Base-by-base conservation (phyloP, 1,140 invertebrate genomes). In the Anastrepha ludens region DNA sequence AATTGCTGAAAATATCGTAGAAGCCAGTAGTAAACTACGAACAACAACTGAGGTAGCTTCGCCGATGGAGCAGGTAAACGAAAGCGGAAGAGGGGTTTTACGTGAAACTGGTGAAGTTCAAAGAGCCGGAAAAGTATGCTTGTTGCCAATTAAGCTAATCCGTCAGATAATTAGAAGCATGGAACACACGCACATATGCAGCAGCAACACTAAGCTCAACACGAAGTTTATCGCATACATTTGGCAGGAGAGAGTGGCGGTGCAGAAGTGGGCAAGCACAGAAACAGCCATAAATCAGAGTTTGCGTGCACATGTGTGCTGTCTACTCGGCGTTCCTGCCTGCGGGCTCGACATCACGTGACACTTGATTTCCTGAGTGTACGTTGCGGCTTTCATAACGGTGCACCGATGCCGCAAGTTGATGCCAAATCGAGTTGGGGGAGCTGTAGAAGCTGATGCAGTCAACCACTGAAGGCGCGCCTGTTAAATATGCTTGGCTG, bases 131-230 rank as follows among this genome's bases (percentile, higher is more conserved):
- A 81, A 81, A 87, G 86, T 87, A 55, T 62, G 62, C 64, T 87
- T 70, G n/a, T 87, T 87, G 62, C 86, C 86, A 87, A 87, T 87
- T 87, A 87, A 87, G 86, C 86, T 87, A 87, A 87, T 87, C 86
- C 86, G 86, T 87, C 64, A 70, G 86, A 87, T 87, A 87, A 87
- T 87, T 87, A 87, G 86, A 67, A 87, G 60, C 62, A 70, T 44
- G 17, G 3, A 13, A 50, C 2, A 78, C 15, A 78, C 44, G 50
- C 47, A 78, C 74, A 65, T 17, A 67, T 50, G 50, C 44, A 17
- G 44, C 47, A 50, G 50, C 44, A 81, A 7, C 74, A 55, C n/a
- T 9, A 81, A 55, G 74, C 74, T 55, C 44, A 47, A 81, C 50
- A 81, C 55, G 47, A 50, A 81, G 55, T 81, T 55, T 81, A 81